Conservation (phyloP, 2,797 vertebrate genomes). For the Pangasius macronema region DNA sequence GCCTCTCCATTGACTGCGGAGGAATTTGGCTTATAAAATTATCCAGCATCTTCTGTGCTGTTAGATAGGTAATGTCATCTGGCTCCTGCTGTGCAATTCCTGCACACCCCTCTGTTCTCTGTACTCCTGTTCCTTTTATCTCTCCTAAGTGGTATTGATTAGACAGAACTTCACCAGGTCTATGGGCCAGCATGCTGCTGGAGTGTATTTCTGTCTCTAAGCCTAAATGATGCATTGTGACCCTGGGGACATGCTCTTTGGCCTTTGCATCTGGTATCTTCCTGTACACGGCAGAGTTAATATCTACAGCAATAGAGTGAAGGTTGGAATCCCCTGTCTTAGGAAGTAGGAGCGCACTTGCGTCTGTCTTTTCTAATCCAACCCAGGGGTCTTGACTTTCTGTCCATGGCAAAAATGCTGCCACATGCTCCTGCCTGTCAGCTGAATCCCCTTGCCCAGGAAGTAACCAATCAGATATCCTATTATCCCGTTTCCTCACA, state of each 20-base stretch:
- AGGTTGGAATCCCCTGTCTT: constrained; percentile 47
- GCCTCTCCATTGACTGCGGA: constrained; percentile 51
- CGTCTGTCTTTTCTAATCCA: constrained; percentile 25
- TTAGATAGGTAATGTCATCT: constrained; percentile 63
- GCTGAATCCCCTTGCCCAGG: constrained; percentile 52
- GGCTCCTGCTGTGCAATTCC: constrained; percentile 55
- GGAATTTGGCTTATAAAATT: constrained; percentile 74
- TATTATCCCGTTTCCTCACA: constrained; percentile 53
- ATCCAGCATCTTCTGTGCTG: constrained; percentile 74
- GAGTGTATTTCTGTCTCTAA: constrained; percentile 29
- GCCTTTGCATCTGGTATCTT: constrained; percentile 61
- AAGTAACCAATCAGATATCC: constrained; percentile 56
- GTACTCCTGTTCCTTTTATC: constrained; percentile 53
- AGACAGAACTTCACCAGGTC: constrained; percentile 41
- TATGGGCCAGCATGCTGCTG: constrained; percentile 51
- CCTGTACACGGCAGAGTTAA: constrained; percentile 64
- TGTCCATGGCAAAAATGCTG: constrained; percentile 71
- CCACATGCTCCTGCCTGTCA: constrained; percentile 59
- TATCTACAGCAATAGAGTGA: constrained; percentile 63
- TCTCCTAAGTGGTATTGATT: constrained; percentile 51
- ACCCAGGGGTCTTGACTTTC: constrained; percentile 50
- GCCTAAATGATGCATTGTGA: constrained; percentile 19
- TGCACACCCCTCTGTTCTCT: constrained; percentile 33
- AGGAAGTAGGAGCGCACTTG: neutral
- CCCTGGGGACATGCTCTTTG: constrained; percentile 45